A percentile compares a stretch with the other conserved stretches of the same genome.
Evolutionary conservation across 2,113 vertebrate species (phyloP).

Genomic region (Tylochromis polylepis): DNA sequence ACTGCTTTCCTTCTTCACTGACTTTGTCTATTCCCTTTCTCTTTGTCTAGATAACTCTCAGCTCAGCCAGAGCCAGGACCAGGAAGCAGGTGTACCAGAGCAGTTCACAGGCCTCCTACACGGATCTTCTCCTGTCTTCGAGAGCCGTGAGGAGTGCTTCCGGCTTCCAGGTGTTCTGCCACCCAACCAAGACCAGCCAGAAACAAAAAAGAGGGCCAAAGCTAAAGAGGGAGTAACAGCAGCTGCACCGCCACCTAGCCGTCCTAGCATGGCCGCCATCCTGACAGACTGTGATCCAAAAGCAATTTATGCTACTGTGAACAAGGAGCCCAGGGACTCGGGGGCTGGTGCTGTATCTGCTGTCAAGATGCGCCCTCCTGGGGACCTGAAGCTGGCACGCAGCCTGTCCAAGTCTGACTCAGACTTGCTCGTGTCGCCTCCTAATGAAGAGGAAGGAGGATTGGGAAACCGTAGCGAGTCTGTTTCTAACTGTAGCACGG

Average conservation of each 20-base stretch:
- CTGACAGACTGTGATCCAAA: conserved; percentile 77
- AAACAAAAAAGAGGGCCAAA: conserved; percentile 36
- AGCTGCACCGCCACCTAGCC: conserved; percentile 34
- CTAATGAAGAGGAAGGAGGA: conserved; percentile 87
- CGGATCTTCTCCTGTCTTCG: conserved; percentile 93
- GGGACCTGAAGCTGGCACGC: conserved; percentile 92
- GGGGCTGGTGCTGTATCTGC: conserved; percentile 67
- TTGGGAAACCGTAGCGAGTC: conserved; percentile 94
- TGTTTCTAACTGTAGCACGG: conserved; percentile 88
- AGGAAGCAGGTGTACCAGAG: conserved; percentile 82
- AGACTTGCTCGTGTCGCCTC: conserved; percentile 91
- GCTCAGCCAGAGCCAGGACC: conserved; percentile 72
- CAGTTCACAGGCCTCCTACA: conserved; percentile 96
- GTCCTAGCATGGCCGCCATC: conserved; percentile 68
- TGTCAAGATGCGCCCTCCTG: conserved; percentile 76
- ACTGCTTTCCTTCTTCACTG: conserved; percentile 26
- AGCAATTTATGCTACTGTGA: conserved; percentile 80
- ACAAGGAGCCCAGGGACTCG: conserved; percentile 72
- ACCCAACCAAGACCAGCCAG: conserved; percentile 14
- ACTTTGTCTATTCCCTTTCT: background rate
- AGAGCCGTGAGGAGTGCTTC: conserved; percentile 85
- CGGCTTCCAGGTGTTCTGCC: conserved; percentile 57
- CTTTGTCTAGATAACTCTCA: conserved; percentile 66
- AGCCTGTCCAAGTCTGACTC: conserved; percentile 98
- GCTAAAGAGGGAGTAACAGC: conserved; percentile 33